Percentiles rank a stretch among this genome's conserved stretches.
phyloP scores from a whole-genome alignment of 2,797 vertebrate genomes.

The Thamnophis elegans region DNA sequence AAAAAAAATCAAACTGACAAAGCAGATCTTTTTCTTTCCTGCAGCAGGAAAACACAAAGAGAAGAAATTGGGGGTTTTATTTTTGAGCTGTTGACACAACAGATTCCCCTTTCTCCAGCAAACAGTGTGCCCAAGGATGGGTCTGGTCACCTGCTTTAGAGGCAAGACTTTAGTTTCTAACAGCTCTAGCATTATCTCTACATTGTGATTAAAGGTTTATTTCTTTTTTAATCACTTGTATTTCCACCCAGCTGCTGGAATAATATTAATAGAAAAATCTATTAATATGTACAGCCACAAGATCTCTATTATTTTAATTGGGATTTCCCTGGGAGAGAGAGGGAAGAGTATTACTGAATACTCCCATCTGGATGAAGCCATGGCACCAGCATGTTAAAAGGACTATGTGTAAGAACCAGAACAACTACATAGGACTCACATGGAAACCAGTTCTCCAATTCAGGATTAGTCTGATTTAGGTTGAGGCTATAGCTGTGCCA shows the following conservation, averaged over 20 bases:
- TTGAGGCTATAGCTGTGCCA: not conserved
- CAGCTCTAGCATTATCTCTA: not conserved
- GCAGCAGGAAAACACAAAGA: not conserved
- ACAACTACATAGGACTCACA: not conserved
- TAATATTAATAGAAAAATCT: not conserved
- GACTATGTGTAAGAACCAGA: not conserved
- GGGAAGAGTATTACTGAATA: not conserved
- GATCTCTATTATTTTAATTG: not conserved
- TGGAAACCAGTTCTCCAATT: not conserved
- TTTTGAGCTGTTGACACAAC: not conserved
- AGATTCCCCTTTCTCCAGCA: not conserved
- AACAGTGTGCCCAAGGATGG: not conserved
- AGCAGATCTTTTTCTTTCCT: not conserved
- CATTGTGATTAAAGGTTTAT: not conserved
- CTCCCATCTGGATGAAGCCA: not conserved
- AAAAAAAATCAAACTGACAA: not conserved
- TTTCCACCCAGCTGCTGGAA: not conserved
- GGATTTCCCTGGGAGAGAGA: not conserved
- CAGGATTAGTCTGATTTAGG: not conserved
- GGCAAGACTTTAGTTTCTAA: not conserved
- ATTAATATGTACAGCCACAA: not conserved
- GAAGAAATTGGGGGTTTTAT: not conserved
- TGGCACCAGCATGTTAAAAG: not conserved
- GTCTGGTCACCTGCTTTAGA: not conserved
- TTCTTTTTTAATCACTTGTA: not conserved